These are phyloP conservation scores for Sebastiscus tertius DNA, from an alignment of 2,797 vertebrate genomes.

Conservation along the genomic window DNA sequence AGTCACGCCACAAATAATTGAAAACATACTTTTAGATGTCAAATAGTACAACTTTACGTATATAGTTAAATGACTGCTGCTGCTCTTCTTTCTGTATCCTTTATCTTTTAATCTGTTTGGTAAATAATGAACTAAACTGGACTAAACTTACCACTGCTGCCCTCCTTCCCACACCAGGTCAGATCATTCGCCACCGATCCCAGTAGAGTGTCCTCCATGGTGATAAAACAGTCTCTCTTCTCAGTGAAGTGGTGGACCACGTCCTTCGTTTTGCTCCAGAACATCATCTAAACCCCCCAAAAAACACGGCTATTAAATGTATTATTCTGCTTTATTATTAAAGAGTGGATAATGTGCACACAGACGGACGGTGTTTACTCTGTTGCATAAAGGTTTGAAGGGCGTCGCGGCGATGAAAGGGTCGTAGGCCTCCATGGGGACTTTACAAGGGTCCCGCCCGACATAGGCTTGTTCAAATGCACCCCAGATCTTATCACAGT, in stretches of 20 bases:
- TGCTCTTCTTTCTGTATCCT: neutral
- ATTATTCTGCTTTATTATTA: neutral
- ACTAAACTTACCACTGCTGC: conserved; percentile 59
- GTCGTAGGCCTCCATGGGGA: conserved; percentile 68
- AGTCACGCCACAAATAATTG: neutral
- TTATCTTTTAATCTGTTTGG: neutral
- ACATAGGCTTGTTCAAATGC: conserved; percentile 72
- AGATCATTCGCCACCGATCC: conserved; percentile 67
- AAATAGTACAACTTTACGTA: neutral
- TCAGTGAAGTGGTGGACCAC: conserved; percentile 66
- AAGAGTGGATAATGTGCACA: neutral
- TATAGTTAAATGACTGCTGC: neutral
- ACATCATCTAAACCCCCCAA: conserved; percentile 63
- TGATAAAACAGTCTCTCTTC: conserved; percentile 57
- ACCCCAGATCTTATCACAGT: conserved; percentile 70
- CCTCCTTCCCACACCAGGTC: conserved; percentile 79
- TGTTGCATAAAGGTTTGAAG: conserved; percentile 56
- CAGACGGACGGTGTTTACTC: conserved; percentile 57
- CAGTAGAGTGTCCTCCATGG: conserved; percentile 76
- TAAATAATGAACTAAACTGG: neutral
- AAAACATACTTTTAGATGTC: neutral
- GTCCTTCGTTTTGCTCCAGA: conserved; percentile 81
- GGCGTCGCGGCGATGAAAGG: conserved; percentile 33
- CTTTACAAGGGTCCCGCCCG: conserved; percentile 60
- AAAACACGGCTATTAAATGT: neutral